Conservation (phyloP, 2,113 vertebrate genomes). For the Actinemys pallida region DNA sequence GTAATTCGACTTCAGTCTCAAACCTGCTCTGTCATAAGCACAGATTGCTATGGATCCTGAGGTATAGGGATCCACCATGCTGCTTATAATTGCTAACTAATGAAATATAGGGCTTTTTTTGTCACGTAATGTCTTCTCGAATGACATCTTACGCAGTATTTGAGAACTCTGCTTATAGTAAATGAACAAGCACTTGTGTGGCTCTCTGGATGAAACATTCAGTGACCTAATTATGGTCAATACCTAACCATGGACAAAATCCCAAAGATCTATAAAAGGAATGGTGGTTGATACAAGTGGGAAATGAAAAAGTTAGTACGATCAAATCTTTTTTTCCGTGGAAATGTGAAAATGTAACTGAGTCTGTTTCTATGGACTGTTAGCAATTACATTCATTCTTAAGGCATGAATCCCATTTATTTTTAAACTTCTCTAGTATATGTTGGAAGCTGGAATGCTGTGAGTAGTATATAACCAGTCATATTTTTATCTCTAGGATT, state of each 20-base stretch:
- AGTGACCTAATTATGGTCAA: neutral
- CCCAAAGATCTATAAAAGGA: neutral
- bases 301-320: neutral
- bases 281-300: neutral
- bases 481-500: conserved; percentile 82
- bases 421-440: neutral
- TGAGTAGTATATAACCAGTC: neutral
- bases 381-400: neutral
- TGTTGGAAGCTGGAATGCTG: neutral
- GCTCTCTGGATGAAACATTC: fast-evolving
- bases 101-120: fast-evolving
- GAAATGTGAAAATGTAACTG: neutral
- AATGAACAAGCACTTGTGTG: fast-evolving
- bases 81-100: neutral
- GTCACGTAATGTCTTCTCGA: neutral
- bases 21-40: neutral
- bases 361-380: neutral
- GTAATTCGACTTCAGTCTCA: neutral
- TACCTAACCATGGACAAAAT: neutral
- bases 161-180: fast-evolving
- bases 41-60: neutral
- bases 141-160: neutral
- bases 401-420: neutral
- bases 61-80: neutral
- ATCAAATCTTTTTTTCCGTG: neutral